Conservation (phyloP, 2,113 vertebrate genomes). For the Etheostoma cragini region DNA sequence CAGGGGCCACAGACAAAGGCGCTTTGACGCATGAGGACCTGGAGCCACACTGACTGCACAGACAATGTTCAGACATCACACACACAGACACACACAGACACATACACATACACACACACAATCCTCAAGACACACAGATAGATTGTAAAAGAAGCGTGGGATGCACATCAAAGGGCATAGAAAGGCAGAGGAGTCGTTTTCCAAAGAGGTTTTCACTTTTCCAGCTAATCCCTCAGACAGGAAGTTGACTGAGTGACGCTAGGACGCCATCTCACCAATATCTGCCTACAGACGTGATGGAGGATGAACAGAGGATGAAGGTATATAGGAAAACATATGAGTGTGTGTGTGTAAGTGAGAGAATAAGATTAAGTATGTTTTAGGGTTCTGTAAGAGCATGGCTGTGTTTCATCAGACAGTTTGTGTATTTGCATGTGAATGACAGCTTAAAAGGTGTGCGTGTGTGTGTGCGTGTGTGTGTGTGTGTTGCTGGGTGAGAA, state of each 20-base stretch:
- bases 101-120: constrained; percentile 19
- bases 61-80: not conserved
- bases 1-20: constrained; percentile 79
- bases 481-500: constrained; percentile 76
- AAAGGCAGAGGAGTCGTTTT: constrained; percentile 42
- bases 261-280: constrained; percentile 16
- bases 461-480: constrained; percentile 23
- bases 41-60: constrained; percentile 60
- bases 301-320: constrained; percentile 10
- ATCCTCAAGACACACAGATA: constrained; percentile 35
- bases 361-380: no score
- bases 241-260: constrained; percentile 60
- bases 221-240: constrained; percentile 49
- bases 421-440: no score
- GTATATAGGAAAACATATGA: constrained; percentile 7
- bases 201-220: constrained; percentile 10
- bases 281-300: not conserved
- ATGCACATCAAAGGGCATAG: constrained; percentile 60
- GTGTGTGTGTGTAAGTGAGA: not conserved
- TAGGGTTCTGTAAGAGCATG: no score
- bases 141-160: constrained; percentile 44
- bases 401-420: no score
- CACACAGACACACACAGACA: constrained; percentile 45
- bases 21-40: constrained; percentile 83
- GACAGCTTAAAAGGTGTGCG: not conserved